phyloP scores from a whole-genome alignment of 2,797 vertebrate species.

The Chromobotia macracanthus region DNA sequence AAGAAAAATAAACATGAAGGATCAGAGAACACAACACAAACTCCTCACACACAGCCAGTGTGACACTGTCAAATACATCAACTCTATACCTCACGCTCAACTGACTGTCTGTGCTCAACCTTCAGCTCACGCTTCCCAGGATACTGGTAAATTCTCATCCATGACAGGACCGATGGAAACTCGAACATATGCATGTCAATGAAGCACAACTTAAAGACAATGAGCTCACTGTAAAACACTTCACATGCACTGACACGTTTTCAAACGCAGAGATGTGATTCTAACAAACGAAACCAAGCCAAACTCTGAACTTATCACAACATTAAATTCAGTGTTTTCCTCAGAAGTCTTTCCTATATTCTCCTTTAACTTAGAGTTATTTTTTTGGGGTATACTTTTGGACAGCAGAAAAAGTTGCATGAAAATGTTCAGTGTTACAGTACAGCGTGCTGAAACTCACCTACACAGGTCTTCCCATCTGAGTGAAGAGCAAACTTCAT shows the following conservation, averaged over 20 bases:
- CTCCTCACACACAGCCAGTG: slow-evolving; percentile 24
- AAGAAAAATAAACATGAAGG: not conserved
- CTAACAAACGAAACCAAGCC: not conserved
- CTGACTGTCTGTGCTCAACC: slow-evolving; percentile 37
- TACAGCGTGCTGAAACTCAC: slow-evolving; percentile 79
- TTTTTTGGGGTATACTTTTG: too few species aligned
- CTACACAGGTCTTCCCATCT: slow-evolving; percentile 96
- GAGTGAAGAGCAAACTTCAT: slow-evolving; percentile 94
- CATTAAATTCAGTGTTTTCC: slow-evolving; percentile 11
- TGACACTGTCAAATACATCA: slow-evolving; percentile 21
- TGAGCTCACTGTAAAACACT: slow-evolving; percentile 45
- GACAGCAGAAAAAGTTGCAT: not conserved
- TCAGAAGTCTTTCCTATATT: not conserved
- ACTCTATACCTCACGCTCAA: slow-evolving; percentile 30
- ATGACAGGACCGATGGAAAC: slow-evolving; percentile 43
- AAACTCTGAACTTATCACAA: slow-evolving; percentile 1
- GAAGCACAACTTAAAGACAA: slow-evolving; percentile 43
- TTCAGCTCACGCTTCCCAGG: slow-evolving; percentile 48
- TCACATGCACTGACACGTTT: slow-evolving; percentile 23
- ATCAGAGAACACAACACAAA: slow-evolving; percentile 24
- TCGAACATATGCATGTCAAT: slow-evolving; percentile 47
- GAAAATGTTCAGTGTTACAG: not conserved
- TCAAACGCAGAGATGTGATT: not conserved
- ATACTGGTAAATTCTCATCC: slow-evolving; percentile 35
- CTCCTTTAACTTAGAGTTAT: too few species aligned